These are phyloP conservation scores for Octopus sinensis DNA, from an alignment of 1,140 invertebrate genomes.

Conservation along the genomic window DNA sequence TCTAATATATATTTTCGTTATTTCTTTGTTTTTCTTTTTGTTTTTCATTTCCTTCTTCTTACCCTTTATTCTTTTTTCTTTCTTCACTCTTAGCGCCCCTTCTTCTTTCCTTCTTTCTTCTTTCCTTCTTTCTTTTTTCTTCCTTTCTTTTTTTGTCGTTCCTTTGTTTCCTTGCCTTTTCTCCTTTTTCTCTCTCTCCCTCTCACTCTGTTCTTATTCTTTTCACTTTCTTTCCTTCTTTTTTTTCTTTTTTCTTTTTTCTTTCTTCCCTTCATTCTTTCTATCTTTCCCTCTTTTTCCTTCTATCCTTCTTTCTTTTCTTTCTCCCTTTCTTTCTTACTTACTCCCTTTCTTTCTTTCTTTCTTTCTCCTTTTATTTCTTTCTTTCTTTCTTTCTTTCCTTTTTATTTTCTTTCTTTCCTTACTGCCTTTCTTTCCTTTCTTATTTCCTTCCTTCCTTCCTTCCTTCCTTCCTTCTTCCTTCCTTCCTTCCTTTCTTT, in stretches of 20 bases:
- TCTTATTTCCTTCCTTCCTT: background rate
- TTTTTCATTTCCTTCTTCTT: background rate
- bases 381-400: background rate
- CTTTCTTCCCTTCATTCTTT: background rate
- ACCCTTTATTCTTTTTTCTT: background rate
- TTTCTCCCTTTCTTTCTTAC: background rate
- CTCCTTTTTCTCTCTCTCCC: background rate
- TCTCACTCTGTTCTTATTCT: background rate
- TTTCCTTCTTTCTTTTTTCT: background rate
- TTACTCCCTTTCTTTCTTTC: background rate
- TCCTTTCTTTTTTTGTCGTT: background rate
- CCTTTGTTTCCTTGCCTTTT: background rate
- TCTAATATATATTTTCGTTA: too few species aligned
- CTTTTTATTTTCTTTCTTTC: background rate
- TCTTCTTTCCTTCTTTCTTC: background rate
- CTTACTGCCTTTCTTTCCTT: background rate
- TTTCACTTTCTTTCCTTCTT: background rate
- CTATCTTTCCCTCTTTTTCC: background rate
- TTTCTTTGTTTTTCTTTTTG: too few species aligned
- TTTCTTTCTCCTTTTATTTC: background rate
- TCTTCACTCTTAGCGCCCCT: background rate
- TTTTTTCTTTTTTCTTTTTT: background rate
- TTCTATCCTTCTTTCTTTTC: background rate
- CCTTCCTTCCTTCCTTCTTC: background rate
- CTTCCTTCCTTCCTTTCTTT: too few species aligned